Conservation (phyloP, 1,140 invertebrate species). For the Cephus cinctus region DNA sequence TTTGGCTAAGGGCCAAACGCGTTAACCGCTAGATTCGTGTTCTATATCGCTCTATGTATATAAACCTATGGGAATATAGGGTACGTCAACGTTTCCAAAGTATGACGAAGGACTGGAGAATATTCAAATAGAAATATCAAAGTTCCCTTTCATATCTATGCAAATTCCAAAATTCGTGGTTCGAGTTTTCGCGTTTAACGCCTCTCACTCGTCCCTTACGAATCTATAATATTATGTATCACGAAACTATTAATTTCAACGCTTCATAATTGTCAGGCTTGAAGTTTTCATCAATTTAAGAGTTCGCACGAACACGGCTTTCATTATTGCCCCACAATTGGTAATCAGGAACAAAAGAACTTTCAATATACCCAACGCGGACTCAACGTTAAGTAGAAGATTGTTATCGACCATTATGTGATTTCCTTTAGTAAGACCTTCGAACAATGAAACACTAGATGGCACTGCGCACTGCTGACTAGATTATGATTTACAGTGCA, state of each 20-base stretch:
- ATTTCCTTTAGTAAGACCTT: background rate
- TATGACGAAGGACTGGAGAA: background rate
- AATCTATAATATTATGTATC: background rate
- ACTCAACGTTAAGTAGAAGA: background rate
- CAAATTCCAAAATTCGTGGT: background rate
- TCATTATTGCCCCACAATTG: constrained; percentile 12
- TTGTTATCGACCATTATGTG: too few relatives aligned
- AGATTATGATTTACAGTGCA: constrained; percentile 12
- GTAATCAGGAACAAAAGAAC: constrained; percentile 14
- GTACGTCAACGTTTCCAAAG: background rate
- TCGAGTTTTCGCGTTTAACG: background rate
- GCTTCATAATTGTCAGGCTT: background rate
- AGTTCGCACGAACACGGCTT: background rate
- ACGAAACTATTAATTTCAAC: background rate
- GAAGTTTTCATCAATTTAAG: background rate
- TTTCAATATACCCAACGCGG: background rate
- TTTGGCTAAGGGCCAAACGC: too few relatives aligned
- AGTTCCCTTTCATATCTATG: background rate
- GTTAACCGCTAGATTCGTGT: too few relatives aligned
- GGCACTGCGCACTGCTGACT: background rate
- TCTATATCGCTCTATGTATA: background rate
- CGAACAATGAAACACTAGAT: background rate
- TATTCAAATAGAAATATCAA: background rate
- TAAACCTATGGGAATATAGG: background rate
- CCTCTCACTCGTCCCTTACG: background rate